Evolutionary conservation across 1,140 invertebrate genomes (phyloP), one percentile per base, ranked within the genome.

Genomic region (Elymnias hypermnestra): DNA sequence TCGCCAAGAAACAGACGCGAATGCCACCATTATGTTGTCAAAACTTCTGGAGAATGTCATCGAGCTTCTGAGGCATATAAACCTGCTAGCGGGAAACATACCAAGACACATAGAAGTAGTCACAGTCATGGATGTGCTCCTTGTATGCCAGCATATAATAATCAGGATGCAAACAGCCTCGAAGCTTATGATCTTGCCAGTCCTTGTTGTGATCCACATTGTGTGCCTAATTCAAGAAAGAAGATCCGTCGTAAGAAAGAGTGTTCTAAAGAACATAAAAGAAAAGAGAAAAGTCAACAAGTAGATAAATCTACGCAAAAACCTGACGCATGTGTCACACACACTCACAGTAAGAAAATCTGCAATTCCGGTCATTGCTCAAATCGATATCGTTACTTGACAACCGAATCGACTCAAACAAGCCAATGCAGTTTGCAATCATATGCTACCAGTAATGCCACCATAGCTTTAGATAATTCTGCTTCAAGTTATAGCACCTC

Each of bases 141-240:
- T 2, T 95, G 94, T 44, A 88, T 93, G 49, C 89, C 90, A 10
- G 87, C 88, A 21, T 89, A 89, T 31, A 83, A 88, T 37, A 90
- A 89, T 67, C 88, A 74, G 21, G 93, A 94, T 45, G 92, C 90
- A 43, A 91, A 90, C 7, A 94, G 93, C 61, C 77, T 95, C 19
- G 93, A 95, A 68, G 93, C 93, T 4, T 95, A 95, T 49, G 93
- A 94, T 63, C 70, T 94, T 8, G 93, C 93, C 1, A 94, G 92
- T 78, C 92, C 93, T 0, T 95, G 94, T 59, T 95, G 94, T 71
- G 92, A 94, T 72, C 92, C 92, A 0, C 92, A 94, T 54, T 95
- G 94, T 61, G 93, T 95, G 10, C 94, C 94, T 12, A 91, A 90
- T 28, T 76, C 91, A n/a, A 86, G 89, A 46, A 88, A 93, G 19